Evolutionary conservation across 2,888 invertebrate genomes (phyloP), one percentile per base, ranked within the genome.

Genomic region (Thymelicus acteon): DNA sequence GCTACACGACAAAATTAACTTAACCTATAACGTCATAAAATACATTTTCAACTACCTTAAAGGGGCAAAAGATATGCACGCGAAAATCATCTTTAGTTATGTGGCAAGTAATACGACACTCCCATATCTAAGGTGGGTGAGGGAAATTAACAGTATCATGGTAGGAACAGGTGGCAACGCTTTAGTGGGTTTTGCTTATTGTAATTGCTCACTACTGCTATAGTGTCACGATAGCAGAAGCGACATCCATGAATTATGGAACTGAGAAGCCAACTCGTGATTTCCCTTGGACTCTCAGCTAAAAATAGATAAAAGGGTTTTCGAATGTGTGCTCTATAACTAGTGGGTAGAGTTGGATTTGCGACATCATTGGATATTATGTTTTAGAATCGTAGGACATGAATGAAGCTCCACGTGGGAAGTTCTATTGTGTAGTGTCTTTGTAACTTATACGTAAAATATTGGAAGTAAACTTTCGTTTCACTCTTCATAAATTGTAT

Each of bases 131-230:
- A n/a, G 60, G 7, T 13, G 7, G 6, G 69, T 58, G 73, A 80
- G 82, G 85, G 80, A 84, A 85, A 86, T 86, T 85, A 88, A 88
- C 84, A 85, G 83, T 87, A 87, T 85, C 75, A 77, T 76, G 81
- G 85, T 83, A 85, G 86, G 84, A 90, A 90, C 91, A 92, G 90
- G 90, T 91, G 90, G 89, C 85, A 85, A 83, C 78, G 84, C 83
- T 85, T 31, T 83, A 85, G 85, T 87, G 79, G 84, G 85, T 84
- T 88, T 87, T 85, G 85, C 85, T 89, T 82, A 78, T 82, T 86
- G 90, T 91, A 89, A 91, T 90, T 90, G 90, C 86, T 88, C 81
- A 88, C 86, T 87, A 84, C 84, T 82, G 83, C 77, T 82, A 83
- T 80, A 80, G 77, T 83, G 85, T 83, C 84, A 78, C 80, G 89